Percentiles rank a stretch among this genome's conserved stretches.
phyloP scores from a whole-genome alignment of 92 coral and sea anemone species.

The Anthopleura xanthogrammica region DNA sequence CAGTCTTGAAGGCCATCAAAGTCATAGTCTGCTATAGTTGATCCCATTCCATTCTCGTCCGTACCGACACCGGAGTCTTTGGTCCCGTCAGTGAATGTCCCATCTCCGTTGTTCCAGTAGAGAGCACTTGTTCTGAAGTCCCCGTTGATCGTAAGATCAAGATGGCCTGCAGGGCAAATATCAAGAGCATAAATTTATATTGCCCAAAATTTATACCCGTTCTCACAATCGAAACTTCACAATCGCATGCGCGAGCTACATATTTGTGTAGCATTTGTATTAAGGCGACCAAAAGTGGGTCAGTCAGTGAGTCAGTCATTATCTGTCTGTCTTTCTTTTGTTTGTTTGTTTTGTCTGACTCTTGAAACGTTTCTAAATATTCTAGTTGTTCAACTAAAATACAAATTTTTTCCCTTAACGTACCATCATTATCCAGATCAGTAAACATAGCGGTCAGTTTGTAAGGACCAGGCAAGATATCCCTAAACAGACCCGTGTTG shows the following conservation, averaged over 20 bases:
- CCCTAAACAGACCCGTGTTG: constrained; percentile 80
- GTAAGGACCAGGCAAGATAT: constrained; percentile 92
- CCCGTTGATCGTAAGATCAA: constrained; percentile 78
- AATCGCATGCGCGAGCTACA: too few species aligned
- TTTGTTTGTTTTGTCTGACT: too few species aligned
- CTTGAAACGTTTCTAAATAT: too few species aligned
- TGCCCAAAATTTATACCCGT: too few species aligned
- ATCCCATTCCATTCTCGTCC: constrained; percentile 99
- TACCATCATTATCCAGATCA: constrained; percentile 93
- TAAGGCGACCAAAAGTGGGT: too few species aligned
- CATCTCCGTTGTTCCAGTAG: constrained; percentile 94
- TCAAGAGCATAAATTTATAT: not conserved
- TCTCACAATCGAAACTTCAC: too few species aligned
- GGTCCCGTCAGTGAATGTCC: constrained; percentile 87
- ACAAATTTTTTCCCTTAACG: constrained; percentile 1
- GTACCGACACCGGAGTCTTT: constrained; percentile 72
- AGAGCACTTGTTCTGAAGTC: constrained; percentile 92
- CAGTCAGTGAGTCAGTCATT: too few species aligned
- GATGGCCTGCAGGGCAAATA: constrained; percentile 41
- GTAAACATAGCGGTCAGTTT: constrained; percentile 87
- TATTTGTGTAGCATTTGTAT: too few species aligned
- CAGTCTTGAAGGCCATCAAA: constrained; percentile 94
- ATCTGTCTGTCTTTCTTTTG: too few species aligned
- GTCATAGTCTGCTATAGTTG: constrained; percentile 87
- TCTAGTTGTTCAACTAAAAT: too few species aligned